Percentiles rank a stretch among this genome's conserved stretches.
phyloP scores from a whole-genome alignment of 1,140 invertebrate genomes.

The Neuroterus valhalla region DNA sequence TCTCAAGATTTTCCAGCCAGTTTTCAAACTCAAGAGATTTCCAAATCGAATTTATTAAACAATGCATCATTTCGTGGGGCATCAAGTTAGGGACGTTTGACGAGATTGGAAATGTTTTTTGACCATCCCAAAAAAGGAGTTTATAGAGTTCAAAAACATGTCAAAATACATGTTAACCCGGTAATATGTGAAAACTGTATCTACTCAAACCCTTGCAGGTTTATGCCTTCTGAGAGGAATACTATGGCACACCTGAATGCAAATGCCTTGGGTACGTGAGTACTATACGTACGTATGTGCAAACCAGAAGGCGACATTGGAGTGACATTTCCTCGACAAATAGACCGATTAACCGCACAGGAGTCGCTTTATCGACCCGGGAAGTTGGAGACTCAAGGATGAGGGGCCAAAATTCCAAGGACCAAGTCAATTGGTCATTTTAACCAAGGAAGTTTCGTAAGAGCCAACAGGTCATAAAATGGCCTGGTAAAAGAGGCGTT shows the following conservation, averaged over 20 bases:
- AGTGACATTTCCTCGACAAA: constrained; percentile 26
- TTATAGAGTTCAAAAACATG: too few species aligned
- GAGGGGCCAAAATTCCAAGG: constrained; percentile 42
- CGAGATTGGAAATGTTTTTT: too few species aligned
- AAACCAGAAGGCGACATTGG: not conserved
- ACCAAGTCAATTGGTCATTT: constrained; percentile 52
- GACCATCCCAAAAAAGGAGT: too few species aligned
- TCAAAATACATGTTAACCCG: not conserved
- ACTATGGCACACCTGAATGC: constrained; percentile 5
- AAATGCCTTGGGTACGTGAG: constrained; percentile 5
- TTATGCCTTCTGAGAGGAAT: not conserved
- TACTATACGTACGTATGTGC: not conserved
- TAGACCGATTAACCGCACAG: constrained; percentile 16
- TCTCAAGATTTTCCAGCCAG: too few species aligned
- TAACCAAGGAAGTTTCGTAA: constrained; percentile 40
- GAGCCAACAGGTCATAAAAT: constrained; percentile 49
- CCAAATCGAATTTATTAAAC: too few species aligned
- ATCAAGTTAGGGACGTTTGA: too few species aligned
- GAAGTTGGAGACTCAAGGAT: not conserved
- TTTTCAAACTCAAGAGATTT: too few species aligned
- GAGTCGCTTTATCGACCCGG: constrained; percentile 10
- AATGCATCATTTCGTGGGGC: too few species aligned
- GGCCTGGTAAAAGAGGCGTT: constrained; percentile 35
- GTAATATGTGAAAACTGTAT: not conserved
- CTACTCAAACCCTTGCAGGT: not conserved